phyloP scores from a whole-genome alignment of 2,797 vertebrate genomes.

The Anniella stebbinsi region DNA sequence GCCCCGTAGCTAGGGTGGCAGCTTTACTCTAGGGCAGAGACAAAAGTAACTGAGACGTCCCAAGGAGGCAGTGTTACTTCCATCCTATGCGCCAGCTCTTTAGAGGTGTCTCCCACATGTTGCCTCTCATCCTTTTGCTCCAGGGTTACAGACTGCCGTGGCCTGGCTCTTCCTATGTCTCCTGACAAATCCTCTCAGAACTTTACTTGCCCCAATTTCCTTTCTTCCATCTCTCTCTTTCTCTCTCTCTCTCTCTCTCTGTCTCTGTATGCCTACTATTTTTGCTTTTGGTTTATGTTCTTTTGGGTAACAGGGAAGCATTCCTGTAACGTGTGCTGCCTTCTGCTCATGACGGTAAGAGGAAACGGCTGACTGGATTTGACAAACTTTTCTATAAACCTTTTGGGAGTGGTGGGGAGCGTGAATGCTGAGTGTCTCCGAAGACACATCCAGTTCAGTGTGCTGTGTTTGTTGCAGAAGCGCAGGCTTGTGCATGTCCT shows the following conservation, averaged over 20 bases:
- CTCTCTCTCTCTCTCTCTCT: background rate
- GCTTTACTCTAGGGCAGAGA: rapidly evolving
- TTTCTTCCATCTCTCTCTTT: background rate
- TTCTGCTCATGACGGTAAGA: slow-evolving; percentile 2
- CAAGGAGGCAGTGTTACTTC: background rate
- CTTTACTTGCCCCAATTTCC: background rate
- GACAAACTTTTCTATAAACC: slow-evolving; percentile 2
- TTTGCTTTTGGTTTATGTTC: background rate
- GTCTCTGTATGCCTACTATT: background rate
- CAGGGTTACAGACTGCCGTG: slow-evolving; percentile 15
- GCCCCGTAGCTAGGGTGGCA: background rate
- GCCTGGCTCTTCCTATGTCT: background rate
- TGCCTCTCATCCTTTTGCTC: slow-evolving; percentile 21
- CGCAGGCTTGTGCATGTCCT: background rate
- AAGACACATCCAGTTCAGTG: slow-evolving; percentile 6
- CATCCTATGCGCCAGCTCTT: background rate
- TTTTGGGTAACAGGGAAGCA: slow-evolving; percentile 10
- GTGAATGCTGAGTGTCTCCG: slow-evolving; percentile 1
- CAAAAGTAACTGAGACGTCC: slow-evolving; percentile 28
- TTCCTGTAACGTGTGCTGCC: background rate
- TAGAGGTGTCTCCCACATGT: slow-evolving; percentile 6
- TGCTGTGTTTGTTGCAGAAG: slow-evolving; percentile 29
- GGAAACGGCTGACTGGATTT: background rate
- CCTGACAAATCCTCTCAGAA: background rate
- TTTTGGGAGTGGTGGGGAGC: background rate